Conservation (phyloP, 1,140 invertebrate genomes). For the Caenorhabditis briggsae region DNA sequence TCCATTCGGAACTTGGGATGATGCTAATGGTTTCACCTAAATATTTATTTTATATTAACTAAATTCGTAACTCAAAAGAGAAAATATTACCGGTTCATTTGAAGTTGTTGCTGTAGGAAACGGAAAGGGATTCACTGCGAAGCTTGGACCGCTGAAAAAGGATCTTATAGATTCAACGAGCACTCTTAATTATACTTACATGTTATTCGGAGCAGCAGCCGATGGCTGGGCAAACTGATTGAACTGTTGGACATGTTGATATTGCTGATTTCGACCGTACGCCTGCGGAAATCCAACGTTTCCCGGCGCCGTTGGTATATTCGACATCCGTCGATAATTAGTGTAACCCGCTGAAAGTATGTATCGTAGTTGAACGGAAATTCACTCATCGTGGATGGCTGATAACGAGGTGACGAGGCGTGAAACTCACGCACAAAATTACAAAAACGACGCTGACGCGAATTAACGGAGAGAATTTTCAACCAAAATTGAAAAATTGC, state of each 20-base stretch:
- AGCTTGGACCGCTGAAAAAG: not conserved
- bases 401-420: not conserved
- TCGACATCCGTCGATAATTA: slow-evolving; percentile 45
- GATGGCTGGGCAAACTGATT: slow-evolving; percentile 35
- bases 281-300: slow-evolving; percentile 61
- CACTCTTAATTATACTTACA: not conserved
- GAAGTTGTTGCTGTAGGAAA: slow-evolving; percentile 8
- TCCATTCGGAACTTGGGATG: slow-evolving; percentile 18
- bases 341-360: slow-evolving; percentile 28
- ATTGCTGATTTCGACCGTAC: slow-evolving; percentile 18
- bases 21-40: slow-evolving; percentile 2
- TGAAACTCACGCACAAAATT: not conserved
- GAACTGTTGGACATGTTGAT: slow-evolving; percentile 57
- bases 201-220: not conserved
- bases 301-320: slow-evolving; percentile 35
- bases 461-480: not conserved
- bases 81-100: not conserved
- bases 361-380: too few relatives aligned
- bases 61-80: not conserved
- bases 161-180: not conserved
- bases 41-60: not conserved
- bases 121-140: not conserved
- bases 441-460: not conserved
- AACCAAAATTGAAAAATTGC: too few relatives aligned
- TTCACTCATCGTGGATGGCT: too few relatives aligned